A percentile compares a stretch with the other conserved stretches of the same genome.
Evolutionary conservation across 2,113 vertebrate genomes (phyloP).

Genomic region (Tauraco erythrolophus): DNA sequence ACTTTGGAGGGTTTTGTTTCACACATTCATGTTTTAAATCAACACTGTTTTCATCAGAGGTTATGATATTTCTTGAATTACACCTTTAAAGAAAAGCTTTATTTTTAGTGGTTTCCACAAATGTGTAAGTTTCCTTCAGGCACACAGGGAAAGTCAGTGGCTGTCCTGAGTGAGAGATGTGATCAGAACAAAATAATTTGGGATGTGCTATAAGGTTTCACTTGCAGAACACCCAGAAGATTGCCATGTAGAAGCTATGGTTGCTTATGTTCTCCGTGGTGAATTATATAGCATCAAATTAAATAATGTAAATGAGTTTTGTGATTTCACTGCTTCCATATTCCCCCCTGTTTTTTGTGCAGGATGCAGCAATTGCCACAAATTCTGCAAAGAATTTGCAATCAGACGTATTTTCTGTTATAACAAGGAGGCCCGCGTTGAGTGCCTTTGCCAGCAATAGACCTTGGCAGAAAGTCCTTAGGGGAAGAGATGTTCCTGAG

Average conservation of each 20-base stretch:
- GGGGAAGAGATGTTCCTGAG: neutral
- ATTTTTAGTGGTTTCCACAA: neutral
- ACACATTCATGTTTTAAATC: neutral
- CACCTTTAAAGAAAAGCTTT: neutral
- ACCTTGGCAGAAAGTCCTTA: neutral
- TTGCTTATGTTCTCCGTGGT: neutral
- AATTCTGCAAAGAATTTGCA: neutral
- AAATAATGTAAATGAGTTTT: neutral
- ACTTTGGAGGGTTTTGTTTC: neutral
- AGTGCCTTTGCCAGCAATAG: neutral
- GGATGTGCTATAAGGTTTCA: neutral
- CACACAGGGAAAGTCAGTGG: neutral
- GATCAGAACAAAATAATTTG: neutral
- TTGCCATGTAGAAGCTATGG: neutral
- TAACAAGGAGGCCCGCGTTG: neutral
- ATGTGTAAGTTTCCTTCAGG: neutral
- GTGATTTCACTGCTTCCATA: neutral
- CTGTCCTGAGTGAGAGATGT: neutral
- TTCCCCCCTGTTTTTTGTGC: neutral
- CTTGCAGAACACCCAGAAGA: neutral
- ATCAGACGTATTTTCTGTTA: neutral
- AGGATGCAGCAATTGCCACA: neutral
- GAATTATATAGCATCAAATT: neutral
- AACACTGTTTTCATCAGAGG: neutral
- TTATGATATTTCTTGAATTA: neutral